Evolutionary conservation across 2,888 invertebrate species (phyloP), one percentile per base, ranked within the genome.

Genomic region (Heliconius ethilla): DNA sequence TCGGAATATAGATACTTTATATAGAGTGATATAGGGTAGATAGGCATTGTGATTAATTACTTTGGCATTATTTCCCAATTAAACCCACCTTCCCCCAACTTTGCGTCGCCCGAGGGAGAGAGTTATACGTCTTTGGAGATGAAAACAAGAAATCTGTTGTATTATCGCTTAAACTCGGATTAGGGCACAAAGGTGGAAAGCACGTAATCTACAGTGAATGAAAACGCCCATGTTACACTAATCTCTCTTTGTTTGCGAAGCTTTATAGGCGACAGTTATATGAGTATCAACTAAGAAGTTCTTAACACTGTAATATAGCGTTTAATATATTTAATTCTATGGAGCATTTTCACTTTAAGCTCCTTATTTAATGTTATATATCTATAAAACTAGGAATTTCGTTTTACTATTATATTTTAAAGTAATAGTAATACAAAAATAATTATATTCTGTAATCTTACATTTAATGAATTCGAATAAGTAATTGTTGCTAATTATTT

Each of bases 21-120:
- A 33, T 51, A 51, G 2, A 7, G 37, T 33, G 33, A 63, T 65
- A 66, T 63, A 73, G 77, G 75, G 75, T 77, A 78, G 78, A 78
- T 79, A 81, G 76, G 78, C 66, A 79, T 89, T 88, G 92, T 94
- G 93, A 94, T 94, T 93, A 94, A 94, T 94, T 90, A 94, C 88
- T 89, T 88, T 88, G 87, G 90, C 90, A 93, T 94, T 94, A 94
- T 92, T 94, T 92, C 90, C 93, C 91, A 94, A 94, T 94, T 94
- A 93, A 93, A 90, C 90, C 87, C 88, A 91, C 91, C 90, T 91
- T 90, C 91, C 91, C 92, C 92, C 89, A 85, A 83, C 83, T 85
- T 83, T 86, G 86, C 87, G 86, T 86, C 85, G 90, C 91, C 87
- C 84, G 85, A 84, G 91, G 92, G 91, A 88, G 83, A 82, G 86